Percentiles rank a stretch among this genome's conserved stretches.
phyloP scores from a whole-genome alignment of 2,113 vertebrate genomes.

The Malurus elegans region DNA sequence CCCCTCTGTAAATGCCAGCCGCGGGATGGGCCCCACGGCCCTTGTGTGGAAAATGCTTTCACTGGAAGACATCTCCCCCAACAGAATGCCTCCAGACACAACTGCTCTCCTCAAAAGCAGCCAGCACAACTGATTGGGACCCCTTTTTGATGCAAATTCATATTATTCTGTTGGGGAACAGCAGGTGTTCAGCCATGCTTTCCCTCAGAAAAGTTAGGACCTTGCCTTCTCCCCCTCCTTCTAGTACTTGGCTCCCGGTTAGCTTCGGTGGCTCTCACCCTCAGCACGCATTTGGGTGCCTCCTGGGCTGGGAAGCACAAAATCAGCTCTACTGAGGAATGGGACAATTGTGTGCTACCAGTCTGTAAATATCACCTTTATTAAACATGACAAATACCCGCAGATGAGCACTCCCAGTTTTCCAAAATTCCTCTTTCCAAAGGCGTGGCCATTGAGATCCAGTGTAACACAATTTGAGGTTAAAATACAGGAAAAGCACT shows the following conservation, averaged over 20 bases:
- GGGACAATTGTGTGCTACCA: not conserved
- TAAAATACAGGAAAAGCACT: not conserved
- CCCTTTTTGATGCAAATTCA: constrained; percentile 72
- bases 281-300: not conserved
- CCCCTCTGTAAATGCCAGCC: constrained; percentile 50
- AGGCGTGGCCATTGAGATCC: accelerated
- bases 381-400: accelerated
- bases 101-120: constrained; percentile 63
- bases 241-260: not conserved
- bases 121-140: constrained; percentile 59
- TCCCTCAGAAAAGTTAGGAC: constrained; percentile 48
- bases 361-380: not conserved
- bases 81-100: constrained; percentile 71
- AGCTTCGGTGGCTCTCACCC: not conserved
- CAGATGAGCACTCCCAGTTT: accelerated
- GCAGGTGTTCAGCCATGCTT: constrained; percentile 71
- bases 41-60: constrained; percentile 59
- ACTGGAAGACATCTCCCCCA: constrained; percentile 55
- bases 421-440: not conserved
- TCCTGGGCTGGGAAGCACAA: not conserved
- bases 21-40: constrained; percentile 9
- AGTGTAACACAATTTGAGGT: accelerated
- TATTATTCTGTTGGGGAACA: constrained; percentile 65
- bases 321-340: not conserved
- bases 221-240: not conserved